Base-by-base conservation (phyloP, 1,140 invertebrate species). In the Drosophila subobscura region DNA sequence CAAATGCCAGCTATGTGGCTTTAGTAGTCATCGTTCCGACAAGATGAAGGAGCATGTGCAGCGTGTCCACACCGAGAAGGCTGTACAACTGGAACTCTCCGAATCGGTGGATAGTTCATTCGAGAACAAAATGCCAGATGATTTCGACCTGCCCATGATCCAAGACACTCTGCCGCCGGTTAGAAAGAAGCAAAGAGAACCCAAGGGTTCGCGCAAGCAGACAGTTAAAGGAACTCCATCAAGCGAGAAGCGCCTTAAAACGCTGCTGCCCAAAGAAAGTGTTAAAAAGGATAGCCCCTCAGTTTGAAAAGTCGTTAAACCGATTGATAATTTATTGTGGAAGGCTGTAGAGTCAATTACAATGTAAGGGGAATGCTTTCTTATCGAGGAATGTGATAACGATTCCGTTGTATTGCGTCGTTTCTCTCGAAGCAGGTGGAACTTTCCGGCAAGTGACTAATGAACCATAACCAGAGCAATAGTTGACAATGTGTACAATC, bases 11-110 rank as follows among this genome's bases (percentile, higher is more conserved):
- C 61, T 92, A 23, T 94, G 93, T 74, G 76, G 91, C 2, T 94
- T 93, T 66, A 88, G 91, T 27, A 93, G 93, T 16, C 93, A 93
- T 68, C 91, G 93, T 5, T 92, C 91, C 12, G 93, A 94, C 84
- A 94, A 94, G 65, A 90, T 94, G 23, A 93, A 93, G 56, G 93
- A 93, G 45, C 93, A 94, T 70, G 84, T 92, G 4, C 72, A 92
- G 49, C 79, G 90, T 20, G 88, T 92, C 8, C 92, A 92, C 59
- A 91, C 91, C 3, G 90, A 92, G 37, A 92, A 90, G 50, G 84
- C 89, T 4, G 68, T 92, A n/a, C 88, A 90, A 42, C 57, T 92
- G 5, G 91, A 92, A 53, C 70, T 92, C 12, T 61, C 90, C 0
- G 91, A 92, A 56, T 72, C 75, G 3, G 90, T 90, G 25, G 85